Base-by-base conservation (phyloP, 1,140 invertebrate species). In the Hyles euphorbiae region DNA sequence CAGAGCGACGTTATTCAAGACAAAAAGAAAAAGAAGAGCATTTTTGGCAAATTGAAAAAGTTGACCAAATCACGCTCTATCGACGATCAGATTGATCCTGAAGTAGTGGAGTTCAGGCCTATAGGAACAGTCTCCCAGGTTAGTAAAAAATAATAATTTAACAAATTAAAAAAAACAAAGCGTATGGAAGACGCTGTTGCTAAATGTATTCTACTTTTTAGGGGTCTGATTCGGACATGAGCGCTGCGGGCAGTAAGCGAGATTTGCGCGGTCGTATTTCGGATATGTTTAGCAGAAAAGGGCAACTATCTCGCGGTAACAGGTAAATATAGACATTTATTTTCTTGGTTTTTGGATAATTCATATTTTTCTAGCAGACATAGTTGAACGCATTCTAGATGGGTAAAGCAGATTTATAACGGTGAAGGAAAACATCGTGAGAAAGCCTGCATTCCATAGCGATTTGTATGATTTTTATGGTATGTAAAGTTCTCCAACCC, bases 1-100 rank as follows among this genome's bases (percentile, higher is more conserved):
- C 95, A 96, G 74, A 97, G 95, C 78, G 96, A 97, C 71, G 91
- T 95, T 56, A 83, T 94, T 3, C 91, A 83, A 83, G 93, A 94
- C 52, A 96, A 96, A 69, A 95, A 95, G 78, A 95, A 96, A 78
- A 94, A 94, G 79, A 95, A 95, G 81, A 92, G 95, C 43, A 83
- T 97, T 49, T 95, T 97, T 74, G 94, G 94, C 34, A 96, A 96
- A 88, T 86, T 97, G 53, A 95, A 94, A 65, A 95, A 95, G 72
- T 84, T 97, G 12, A 96, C 95, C 7, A 97, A 97, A 89, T 96
- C 95, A 1, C 92, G 94, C 40, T 96, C 94, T 58, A 93, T 96
- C 48, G 95, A 96, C 72, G 92, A 94, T 71, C 90, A 91, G 43
- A 91, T 89, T 10, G 90, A 89, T 34, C 53, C 90, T 0, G 86